Evolutionary conservation across 1,140 invertebrate genomes (phyloP).

Genomic region (Semibalanus balanoides): DNA sequence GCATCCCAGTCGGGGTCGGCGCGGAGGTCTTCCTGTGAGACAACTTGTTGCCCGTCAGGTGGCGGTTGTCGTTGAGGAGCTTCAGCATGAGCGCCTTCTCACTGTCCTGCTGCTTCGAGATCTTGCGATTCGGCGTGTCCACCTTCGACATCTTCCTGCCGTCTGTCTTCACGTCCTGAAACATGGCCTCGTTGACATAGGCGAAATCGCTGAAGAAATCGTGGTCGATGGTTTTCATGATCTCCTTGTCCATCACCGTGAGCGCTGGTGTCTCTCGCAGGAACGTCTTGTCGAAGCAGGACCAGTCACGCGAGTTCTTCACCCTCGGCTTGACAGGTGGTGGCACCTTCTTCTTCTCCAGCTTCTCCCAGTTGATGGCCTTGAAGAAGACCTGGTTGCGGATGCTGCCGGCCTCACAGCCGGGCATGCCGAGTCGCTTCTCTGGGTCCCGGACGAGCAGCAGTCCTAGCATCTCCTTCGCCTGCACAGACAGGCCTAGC

Average conservation of each 20-base stretch:
- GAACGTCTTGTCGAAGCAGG: not conserved
- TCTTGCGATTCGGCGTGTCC: not conserved
- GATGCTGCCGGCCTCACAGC: slow-evolving; percentile 72
- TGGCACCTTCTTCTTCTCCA: slow-evolving; percentile 42
- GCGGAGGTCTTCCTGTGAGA: not conserved
- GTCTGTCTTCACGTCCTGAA: not conserved
- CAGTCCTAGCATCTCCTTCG: slow-evolving; percentile 59
- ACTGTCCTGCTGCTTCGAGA: not conserved
- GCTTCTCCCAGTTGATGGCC: slow-evolving; percentile 68
- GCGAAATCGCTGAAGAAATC: not conserved
- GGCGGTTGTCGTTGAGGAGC: not conserved
- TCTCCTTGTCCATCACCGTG: not conserved
- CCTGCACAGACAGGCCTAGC: slow-evolving; percentile 74
- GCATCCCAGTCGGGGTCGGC: not conserved
- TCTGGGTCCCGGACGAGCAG: slow-evolving; percentile 87
- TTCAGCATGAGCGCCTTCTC: not conserved
- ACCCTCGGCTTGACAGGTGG: not conserved
- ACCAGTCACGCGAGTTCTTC: not conserved
- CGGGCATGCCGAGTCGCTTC: slow-evolving; percentile 69
- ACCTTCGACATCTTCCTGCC: not conserved
- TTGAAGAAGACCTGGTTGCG: slow-evolving; percentile 84
- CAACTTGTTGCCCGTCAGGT: not conserved
- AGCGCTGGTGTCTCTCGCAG: not conserved
- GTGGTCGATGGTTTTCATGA: not conserved
- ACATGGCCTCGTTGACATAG: not conserved